Conservation (phyloP, 2,113 vertebrate genomes). For the Lycaon pictus region DNA sequence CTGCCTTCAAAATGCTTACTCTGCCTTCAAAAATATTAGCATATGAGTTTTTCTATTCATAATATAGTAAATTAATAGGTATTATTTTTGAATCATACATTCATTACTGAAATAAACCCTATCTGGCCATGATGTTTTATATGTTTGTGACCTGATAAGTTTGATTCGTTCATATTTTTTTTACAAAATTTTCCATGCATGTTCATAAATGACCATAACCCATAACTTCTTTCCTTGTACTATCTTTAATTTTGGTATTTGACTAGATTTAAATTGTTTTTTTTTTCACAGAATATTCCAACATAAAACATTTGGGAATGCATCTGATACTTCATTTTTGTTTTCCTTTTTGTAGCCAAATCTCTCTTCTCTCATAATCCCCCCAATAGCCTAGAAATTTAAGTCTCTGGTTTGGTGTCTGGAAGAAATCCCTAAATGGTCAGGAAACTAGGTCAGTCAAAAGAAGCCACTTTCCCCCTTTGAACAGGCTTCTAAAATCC, state of each 20-base stretch:
- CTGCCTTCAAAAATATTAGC: not conserved
- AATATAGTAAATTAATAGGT: not conserved
- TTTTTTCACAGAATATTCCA: slow-evolving; percentile 20
- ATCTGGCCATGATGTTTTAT: not conserved
- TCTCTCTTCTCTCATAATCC: not conserved
- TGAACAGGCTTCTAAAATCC: not conserved
- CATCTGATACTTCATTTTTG: slow-evolving; percentile 51
- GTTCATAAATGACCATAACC: not conserved
- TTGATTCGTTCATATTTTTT: slow-evolving; percentile 46
- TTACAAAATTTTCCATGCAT: not conserved
- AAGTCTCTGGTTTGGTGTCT: slow-evolving; percentile 52
- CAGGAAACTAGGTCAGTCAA: slow-evolving; percentile 47
- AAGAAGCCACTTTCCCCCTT: slow-evolving; percentile 32
- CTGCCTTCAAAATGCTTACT: not conserved
- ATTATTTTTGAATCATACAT: not conserved
- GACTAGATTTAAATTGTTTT: not conserved
- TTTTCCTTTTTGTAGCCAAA: slow-evolving; percentile 1
- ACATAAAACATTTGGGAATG: slow-evolving; percentile 4
- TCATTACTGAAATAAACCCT: not conserved
- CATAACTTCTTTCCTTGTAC: not conserved
- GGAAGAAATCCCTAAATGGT: slow-evolving; percentile 43
- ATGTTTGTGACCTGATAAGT: not conserved
- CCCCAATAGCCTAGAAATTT: slow-evolving; percentile 35
- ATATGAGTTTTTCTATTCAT: not conserved
- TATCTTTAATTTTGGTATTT: not conserved